Evolutionary conservation across 1,140 invertebrate genomes (phyloP).

Genomic region (Drosophila simulans): DNA sequence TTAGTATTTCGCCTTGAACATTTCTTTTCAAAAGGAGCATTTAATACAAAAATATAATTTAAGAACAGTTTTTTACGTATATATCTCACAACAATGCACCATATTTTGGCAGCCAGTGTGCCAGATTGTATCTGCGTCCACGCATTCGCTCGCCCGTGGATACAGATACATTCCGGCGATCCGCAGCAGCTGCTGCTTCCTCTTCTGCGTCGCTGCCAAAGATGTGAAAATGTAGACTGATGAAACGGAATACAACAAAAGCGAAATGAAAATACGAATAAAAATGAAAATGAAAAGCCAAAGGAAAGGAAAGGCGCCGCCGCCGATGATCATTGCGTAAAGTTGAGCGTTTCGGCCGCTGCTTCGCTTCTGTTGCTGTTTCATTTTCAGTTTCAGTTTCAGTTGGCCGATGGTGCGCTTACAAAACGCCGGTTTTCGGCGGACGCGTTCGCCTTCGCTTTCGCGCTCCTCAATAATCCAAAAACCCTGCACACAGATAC

Average conservation of each 20-base stretch:
- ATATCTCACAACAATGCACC: constrained; percentile 18
- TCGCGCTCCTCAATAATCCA: constrained; percentile 24
- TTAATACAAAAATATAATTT: too few relatives aligned
- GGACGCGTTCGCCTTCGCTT: constrained; percentile 36
- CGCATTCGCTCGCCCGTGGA: constrained; percentile 32
- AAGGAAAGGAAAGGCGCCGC: constrained; percentile 56
- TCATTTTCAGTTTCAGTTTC: constrained; percentile 57
- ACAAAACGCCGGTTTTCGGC: constrained; percentile 78
- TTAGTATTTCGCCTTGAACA: too few relatives aligned
- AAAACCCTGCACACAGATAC: background rate
- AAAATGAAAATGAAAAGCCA: constrained; percentile 7
- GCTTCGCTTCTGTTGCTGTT: constrained; percentile 43
- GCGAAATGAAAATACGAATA: background rate
- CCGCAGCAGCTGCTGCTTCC: constrained; percentile 14
- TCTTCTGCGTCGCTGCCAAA: constrained; percentile 35
- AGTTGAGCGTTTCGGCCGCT: constrained; percentile 49
- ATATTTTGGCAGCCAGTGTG: constrained; percentile 37
- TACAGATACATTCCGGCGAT: constrained; percentile 23
- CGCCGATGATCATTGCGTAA: constrained; percentile 79
- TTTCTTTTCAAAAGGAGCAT: too few relatives aligned
- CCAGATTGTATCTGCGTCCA: constrained; percentile 12
- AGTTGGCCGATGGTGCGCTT: constrained; percentile 75
- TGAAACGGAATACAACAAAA: constrained; percentile 33
- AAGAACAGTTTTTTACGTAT: too few relatives aligned
- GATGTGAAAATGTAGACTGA: constrained; percentile 78